These are phyloP conservation scores for Papilio polytes DNA, from an alignment of 1,140 invertebrate species.

Conservation along the genomic window DNA sequence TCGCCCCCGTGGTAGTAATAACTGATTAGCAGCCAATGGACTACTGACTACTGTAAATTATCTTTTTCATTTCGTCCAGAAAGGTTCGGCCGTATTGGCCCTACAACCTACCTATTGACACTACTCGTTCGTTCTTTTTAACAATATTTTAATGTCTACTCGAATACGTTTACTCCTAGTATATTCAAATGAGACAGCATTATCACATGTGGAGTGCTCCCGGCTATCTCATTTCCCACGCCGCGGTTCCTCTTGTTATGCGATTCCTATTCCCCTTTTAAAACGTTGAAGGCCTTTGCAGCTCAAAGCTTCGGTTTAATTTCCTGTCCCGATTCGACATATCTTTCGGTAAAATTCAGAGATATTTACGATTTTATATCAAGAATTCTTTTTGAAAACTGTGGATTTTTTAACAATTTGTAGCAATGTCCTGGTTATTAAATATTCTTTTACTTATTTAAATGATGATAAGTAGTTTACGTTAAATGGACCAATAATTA, in stretches of 20 bases:
- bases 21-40: no score
- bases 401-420: neutral
- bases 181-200: slow-evolving; percentile 28
- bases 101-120: no score
- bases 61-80: no score
- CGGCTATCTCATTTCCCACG: slow-evolving; percentile 27
- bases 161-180: neutral
- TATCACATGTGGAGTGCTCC: slow-evolving; percentile 32
- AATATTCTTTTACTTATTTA: no score
- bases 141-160: neutral
- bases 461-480: no score
- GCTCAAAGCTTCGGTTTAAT: slow-evolving; percentile 10
- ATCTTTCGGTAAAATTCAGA: slow-evolving; percentile 11
- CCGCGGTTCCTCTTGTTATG: slow-evolving; percentile 1
- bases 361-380: neutral
- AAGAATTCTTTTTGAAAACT: neutral
- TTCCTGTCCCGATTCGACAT: slow-evolving; percentile 13
- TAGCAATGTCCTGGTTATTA: neutral
- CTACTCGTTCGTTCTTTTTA: no score
- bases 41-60: no score
- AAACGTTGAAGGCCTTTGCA: slow-evolving; percentile 26
- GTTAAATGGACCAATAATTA: no score
- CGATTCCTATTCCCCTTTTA: neutral
- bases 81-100: no score
- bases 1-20: no score